Conservation (phyloP, 2,113 vertebrate genomes). For the Phocoena phocoena region DNA sequence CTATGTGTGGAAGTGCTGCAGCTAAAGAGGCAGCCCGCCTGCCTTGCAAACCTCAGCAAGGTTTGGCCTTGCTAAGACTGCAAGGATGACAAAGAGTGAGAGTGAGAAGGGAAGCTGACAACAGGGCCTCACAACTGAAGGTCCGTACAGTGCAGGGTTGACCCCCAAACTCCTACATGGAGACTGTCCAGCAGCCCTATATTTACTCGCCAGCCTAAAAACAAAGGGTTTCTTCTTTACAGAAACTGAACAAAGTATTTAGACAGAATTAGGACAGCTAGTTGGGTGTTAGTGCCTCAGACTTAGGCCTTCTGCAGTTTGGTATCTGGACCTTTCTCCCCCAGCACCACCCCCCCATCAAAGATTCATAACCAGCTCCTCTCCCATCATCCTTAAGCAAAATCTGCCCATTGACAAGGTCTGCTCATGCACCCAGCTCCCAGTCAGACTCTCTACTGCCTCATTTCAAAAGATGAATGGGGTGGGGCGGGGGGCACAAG, state of each 20-base stretch:
- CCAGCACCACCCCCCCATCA: background rate
- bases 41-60: background rate
- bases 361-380: background rate
- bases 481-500: no score
- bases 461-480: constrained; percentile 32
- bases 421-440: background rate
- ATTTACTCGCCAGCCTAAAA: constrained; percentile 23
- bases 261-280: constrained; percentile 17
- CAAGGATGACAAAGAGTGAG: background rate
- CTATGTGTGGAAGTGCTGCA: background rate
- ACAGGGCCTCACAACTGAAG: background rate
- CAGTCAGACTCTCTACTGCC: background rate
- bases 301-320: constrained; percentile 1
- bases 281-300: background rate
- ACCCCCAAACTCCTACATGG: background rate
- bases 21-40: background rate
- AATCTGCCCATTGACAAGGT: background rate
- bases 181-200: background rate
- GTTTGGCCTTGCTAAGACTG: background rate
- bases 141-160: background rate
- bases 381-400: background rate
- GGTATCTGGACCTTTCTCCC: background rate
- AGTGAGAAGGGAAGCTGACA: background rate
- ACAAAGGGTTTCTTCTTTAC: background rate
- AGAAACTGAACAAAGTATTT: constrained; percentile 29